Evolutionary conservation across 2,113 vertebrate genomes (phyloP), one percentile per base, ranked within the genome.

Genomic region (Tragelaphus buxtoni): DNA sequence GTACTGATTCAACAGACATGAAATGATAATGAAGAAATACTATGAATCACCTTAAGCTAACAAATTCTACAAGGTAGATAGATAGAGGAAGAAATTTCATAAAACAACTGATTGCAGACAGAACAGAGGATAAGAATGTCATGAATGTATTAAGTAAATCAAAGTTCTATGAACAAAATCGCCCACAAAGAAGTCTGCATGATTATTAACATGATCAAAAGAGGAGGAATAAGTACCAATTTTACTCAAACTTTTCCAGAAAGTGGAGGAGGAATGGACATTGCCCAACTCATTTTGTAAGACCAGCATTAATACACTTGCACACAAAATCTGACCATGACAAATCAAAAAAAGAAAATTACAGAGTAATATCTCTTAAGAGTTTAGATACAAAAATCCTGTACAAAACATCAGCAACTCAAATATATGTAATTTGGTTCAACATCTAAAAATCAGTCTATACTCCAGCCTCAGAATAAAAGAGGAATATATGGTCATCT

Each of bases 261-360:
- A 88, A 92, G 8, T 4, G 65, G 12, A 24, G 56, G 18, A 76
- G 11, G 63, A 9, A 30, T 61, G 5, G 4, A 80, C 1, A n/a
- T 26, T 80, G 60, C 12, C 2, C 39, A 30, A 18, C 9, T 74
- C 20, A 80, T 76, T 65, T 89, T 42, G 56, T n/a, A 13, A 86
- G 12, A 0, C 20, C 14, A 7, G 0, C 6, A 61, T 47, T 6
- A 22, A 5, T 22, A 77, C 2, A 9, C 18, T 49, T 51, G 7
- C 4, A 56, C 1, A 32, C 8, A 58, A 35, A 81, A 9, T 51
- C 28, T n/a, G 32, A 94, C 1, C 39, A 7, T 16, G 30, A 42
- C n/a, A 87, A 83, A 30, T 42, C 9, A 55, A 74, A 14, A 83
- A 39, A 63, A 17, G 16, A 79, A 74, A 88, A 88, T 65, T 35